phyloP scores from a whole-genome alignment of 1,140 invertebrate species.

The Aricia agestis region DNA sequence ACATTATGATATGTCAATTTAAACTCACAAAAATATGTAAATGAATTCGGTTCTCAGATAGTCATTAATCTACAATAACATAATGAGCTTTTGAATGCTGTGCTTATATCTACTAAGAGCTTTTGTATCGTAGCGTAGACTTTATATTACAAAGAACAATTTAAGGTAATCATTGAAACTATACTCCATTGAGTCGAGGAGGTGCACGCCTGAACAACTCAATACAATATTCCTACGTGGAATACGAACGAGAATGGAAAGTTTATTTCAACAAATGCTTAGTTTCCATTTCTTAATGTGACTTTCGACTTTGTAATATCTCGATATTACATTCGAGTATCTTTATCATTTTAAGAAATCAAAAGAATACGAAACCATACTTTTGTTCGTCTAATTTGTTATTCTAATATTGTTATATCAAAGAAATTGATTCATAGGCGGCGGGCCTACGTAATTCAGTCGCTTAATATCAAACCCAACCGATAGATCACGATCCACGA shows the following conservation, averaged over 20 bases:
- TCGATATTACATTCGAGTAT: too few species aligned
- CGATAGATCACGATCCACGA: too few species aligned
- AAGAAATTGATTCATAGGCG: neutral
- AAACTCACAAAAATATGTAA: neutral
- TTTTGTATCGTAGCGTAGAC: conserved; percentile 65
- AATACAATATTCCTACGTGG: conserved; percentile 13
- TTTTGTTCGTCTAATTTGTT: neutral
- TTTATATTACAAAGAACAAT: conserved; percentile 40
- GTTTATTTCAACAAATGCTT: neutral
- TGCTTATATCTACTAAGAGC: conserved; percentile 63
- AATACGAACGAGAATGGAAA: neutral
- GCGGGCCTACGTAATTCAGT: too few species aligned
- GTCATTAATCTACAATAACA: conserved; percentile 15
- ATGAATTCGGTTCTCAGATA: neutral
- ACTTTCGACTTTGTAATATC: neutral
- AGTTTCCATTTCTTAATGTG: conserved; percentile 1
- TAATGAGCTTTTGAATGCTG: conserved; percentile 63
- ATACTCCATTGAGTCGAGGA: neutral
- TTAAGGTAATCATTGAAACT: neutral
- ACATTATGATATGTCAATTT: too few species aligned
- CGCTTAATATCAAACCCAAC: too few species aligned
- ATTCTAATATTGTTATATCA: neutral
- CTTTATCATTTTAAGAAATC: neutral
- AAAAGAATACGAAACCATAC: neutral
- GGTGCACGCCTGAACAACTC: conserved; percentile 5